Conservation (phyloP, 2,888 invertebrate species). For the Caenorhabditis sp. region DNA sequence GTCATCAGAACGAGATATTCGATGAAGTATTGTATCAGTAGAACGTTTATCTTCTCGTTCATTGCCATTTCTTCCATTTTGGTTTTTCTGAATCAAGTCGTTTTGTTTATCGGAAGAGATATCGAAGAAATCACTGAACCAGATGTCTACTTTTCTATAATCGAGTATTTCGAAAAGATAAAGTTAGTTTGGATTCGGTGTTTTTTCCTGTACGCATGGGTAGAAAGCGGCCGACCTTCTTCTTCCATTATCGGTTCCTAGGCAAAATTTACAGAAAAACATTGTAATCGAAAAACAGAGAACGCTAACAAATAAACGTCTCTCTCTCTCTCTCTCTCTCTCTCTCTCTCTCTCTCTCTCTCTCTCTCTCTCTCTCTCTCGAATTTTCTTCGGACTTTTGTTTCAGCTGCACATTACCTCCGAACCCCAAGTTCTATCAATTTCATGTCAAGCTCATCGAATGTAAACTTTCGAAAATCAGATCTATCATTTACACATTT, state of each 20-base stretch:
- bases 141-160: neutral
- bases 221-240: no score
- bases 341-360: neutral
- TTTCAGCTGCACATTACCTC: neutral
- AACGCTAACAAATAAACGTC: no score
- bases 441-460: neutral
- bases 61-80: neutral
- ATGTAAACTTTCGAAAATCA: neutral
- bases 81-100: neutral
- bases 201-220: no score
- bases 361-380: no score
- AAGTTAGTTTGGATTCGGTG: neutral
- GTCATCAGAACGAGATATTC: neutral
- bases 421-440: neutral
- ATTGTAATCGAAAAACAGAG: no score
- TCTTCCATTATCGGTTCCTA: no score
- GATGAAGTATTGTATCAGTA: neutral
- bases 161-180: neutral
- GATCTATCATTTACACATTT: neutral
- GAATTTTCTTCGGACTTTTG: neutral
- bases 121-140: neutral
- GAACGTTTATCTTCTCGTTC: neutral
- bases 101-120: neutral
- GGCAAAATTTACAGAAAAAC: no score
- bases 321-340: no score